phyloP scores from a whole-genome alignment of 2,888 invertebrate species.

The Cetonia aurata region DNA sequence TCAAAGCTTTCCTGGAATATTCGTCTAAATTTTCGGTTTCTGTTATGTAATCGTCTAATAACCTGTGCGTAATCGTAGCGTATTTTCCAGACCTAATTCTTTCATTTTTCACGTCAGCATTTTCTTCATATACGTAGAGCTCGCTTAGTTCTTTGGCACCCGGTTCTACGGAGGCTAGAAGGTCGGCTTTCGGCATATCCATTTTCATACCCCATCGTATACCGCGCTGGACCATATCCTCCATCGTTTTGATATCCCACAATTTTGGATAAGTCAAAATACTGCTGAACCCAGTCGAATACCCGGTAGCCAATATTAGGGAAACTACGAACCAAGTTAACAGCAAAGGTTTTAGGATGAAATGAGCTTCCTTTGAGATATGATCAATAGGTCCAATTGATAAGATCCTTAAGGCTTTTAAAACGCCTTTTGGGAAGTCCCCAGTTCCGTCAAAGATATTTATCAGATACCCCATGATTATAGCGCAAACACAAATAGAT shows the following conservation, averaged over 20 bases:
- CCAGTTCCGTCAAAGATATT: not conserved
- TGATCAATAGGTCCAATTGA: slow-evolving; percentile 30
- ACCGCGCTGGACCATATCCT: slow-evolving; percentile 48
- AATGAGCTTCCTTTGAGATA: slow-evolving; percentile 29
- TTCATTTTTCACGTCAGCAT: not conserved
- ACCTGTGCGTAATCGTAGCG: slow-evolving; percentile 48
- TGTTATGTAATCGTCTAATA: slow-evolving; percentile 52
- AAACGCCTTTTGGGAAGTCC: not conserved
- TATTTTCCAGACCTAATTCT: slow-evolving; percentile 38
- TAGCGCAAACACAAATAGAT: not conserved
- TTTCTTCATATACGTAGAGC: not conserved
- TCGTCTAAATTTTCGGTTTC: slow-evolving; percentile 50
- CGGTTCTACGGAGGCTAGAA: slow-evolving; percentile 3
- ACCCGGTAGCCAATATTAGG: slow-evolving; percentile 47
- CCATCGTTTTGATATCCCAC: slow-evolving; percentile 42
- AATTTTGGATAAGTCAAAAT: slow-evolving; percentile 47
- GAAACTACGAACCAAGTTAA: slow-evolving; percentile 46
- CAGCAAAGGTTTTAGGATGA: slow-evolving; percentile 44
- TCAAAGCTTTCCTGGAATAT: slow-evolving; percentile 47
- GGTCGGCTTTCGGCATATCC: slow-evolving; percentile 1
- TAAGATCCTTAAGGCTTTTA: slow-evolving; percentile 24
- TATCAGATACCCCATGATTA: slow-evolving; percentile 16
- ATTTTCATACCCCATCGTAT: slow-evolving; percentile 45
- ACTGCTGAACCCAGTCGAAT: slow-evolving; percentile 50
- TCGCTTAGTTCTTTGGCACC: slow-evolving; percentile 9